Base-by-base conservation (phyloP, 2,888 invertebrate genomes). In the Parnassius orleans region DNA sequence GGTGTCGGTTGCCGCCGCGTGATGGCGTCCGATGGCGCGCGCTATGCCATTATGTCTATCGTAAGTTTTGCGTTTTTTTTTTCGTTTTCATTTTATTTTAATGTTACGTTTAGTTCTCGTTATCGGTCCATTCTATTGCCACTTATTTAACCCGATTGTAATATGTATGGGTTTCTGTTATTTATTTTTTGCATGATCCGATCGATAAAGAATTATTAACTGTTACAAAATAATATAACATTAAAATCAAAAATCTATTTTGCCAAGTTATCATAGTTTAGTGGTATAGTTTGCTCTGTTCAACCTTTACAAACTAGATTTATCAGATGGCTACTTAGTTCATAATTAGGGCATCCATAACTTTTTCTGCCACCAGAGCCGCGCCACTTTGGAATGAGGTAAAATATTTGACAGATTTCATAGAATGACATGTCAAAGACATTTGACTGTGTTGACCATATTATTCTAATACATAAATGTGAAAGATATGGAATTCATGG, bases 11-110 rank as follows among this genome's bases (percentile, higher is more conserved):
- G 60, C 50, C 60, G 60, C 61, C 60, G 61, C 60, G 60, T 64
- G 68, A 65, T 65, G 71, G 67, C 68, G 68, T 70, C 70, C 69
- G 61, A 14, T 33, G 67, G 67, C 68, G 67, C 66, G 33, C 66
- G 61, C 72, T 84, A 86, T 88, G 92, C 90, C 90, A 87, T 90
- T 90, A 88, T 90, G 89, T 90, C 91, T 84, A 86, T 87, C 80
- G 90, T 91, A 86, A 91, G 90, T 90, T 89, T 83, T 79, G 72
- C 64, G 72, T 77, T 79, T 75, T 71, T 70, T 72, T 70, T 75
- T 68, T 65, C 68, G 67, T 70, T 69, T 69, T 69, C 69, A 69
- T 70, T 68, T 14, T 48, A 48, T 48, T 33, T 33, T 33, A 5
- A 33, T 33, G 33, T 33, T 73, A 68, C 59, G 51, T 65, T 78